Percentiles rank a stretch among this genome's conserved stretches.
Evolutionary conservation across 1,140 invertebrate genomes (phyloP).

Genomic region (Neomicropteryx cornuta): DNA sequence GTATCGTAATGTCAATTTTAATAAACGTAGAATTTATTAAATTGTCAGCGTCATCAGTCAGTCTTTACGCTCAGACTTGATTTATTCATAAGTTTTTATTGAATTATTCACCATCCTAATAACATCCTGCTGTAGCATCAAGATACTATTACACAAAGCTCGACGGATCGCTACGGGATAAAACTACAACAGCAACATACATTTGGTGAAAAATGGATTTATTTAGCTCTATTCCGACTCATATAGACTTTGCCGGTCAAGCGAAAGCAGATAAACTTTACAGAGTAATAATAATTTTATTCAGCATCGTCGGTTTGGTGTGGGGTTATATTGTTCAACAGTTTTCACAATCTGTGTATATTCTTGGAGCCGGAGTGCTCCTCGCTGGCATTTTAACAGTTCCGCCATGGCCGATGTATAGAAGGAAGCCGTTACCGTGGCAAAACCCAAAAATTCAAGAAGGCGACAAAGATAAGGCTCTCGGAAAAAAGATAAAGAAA

Average conservation of each 20-base stretch:
- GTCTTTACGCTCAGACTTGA: too few relatives aligned
- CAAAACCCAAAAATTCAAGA: conserved; percentile 51
- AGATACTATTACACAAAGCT: too few relatives aligned
- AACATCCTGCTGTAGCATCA: too few relatives aligned
- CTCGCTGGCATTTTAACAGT: conserved; percentile 74
- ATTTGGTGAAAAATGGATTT: conserved; percentile 37
- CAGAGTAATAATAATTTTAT: conserved; percentile 78
- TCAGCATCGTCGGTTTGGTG: conserved; percentile 76
- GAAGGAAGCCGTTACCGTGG: conserved; percentile 81
- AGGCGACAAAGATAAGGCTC: conserved; percentile 1
- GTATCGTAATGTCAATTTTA: too few relatives aligned
- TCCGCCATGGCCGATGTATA: conserved; percentile 90
- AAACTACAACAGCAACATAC: too few relatives aligned
- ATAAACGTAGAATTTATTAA: too few relatives aligned
- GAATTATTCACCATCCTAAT: too few relatives aligned
- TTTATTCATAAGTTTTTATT: too few relatives aligned
- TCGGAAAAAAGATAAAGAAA: too few relatives aligned
- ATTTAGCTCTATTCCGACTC: conserved; percentile 35
- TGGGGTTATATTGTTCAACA: conserved; percentile 93
- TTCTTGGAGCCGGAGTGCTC: conserved; percentile 81
- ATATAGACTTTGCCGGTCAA: conserved; percentile 81
- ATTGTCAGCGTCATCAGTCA: too few relatives aligned
- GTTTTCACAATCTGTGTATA: conserved; percentile 89
- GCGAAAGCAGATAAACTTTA: conserved; percentile 78
- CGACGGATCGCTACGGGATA: too few relatives aligned